Evolutionary conservation across 1,140 invertebrate genomes (phyloP).

Genomic region (Bombus huntii): DNA sequence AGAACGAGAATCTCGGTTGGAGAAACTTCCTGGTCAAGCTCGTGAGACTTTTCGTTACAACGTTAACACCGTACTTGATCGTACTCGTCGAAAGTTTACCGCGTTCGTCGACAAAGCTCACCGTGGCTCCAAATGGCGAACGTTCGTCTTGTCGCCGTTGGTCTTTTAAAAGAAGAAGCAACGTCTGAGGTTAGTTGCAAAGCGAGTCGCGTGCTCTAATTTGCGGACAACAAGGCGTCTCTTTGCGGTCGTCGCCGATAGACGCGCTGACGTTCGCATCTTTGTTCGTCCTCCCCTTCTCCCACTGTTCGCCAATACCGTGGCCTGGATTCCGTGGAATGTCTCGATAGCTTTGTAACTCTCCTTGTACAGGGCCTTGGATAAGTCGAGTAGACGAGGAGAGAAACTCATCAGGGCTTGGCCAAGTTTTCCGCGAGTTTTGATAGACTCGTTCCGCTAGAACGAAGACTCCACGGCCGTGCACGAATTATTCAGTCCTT

Average conservation of each 20-base stretch:
- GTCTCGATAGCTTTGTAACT: constrained; percentile 24
- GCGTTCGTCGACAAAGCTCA: background rate
- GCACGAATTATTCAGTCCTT: background rate
- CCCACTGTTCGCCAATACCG: background rate
- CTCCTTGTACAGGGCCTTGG: background rate
- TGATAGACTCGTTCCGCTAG: background rate
- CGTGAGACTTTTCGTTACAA: background rate
- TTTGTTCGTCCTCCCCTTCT: background rate
- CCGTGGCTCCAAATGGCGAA: background rate
- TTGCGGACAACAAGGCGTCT: constrained; percentile 35
- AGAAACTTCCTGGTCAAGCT: background rate
- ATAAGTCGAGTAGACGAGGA: background rate
- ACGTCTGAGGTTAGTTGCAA: background rate
- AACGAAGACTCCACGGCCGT: background rate
- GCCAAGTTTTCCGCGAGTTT: constrained; percentile 1
- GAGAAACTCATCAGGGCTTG: constrained; percentile 18
- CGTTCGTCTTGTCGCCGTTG: background rate
- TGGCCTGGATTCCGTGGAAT: constrained; percentile 36
- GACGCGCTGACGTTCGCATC: constrained; percentile 7
- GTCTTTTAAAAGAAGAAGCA: background rate
- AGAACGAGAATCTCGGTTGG: background rate
- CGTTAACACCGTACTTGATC: background rate
- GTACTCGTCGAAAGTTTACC: background rate
- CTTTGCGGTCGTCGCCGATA: constrained; percentile 22
- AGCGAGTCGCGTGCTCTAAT: constrained; percentile 30